phyloP scores from a whole-genome alignment of 2,888 invertebrate genomes.

The Cantharis nigra region DNA sequence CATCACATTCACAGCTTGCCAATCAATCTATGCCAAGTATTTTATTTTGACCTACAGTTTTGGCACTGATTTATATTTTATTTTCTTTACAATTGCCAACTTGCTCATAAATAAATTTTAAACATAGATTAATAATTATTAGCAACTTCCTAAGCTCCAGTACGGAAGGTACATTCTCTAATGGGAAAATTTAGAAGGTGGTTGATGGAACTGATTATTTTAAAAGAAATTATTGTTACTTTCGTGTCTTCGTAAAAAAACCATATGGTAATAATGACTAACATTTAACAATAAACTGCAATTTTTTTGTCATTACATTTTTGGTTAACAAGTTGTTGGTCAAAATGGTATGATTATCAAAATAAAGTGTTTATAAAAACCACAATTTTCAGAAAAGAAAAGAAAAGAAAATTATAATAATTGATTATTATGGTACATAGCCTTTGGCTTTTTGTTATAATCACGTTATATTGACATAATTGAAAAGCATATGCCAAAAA shows the following conservation, averaged over 20 bases:
- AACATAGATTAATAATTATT: background rate
- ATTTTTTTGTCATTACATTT: background rate
- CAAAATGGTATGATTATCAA: background rate
- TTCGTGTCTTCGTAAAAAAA: background rate
- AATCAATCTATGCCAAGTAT: constrained; percentile 51
- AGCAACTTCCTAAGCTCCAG: background rate
- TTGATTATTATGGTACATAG: background rate
- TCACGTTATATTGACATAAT: background rate
- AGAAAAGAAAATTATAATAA: background rate
- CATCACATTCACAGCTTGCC: constrained; percentile 55
- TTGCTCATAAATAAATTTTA: background rate
- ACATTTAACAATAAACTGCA: background rate
- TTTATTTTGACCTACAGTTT: constrained; percentile 43
- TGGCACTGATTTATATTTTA: constrained; percentile 41
- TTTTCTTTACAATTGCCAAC: constrained; percentile 5
- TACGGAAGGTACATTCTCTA: background rate
- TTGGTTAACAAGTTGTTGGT: background rate
- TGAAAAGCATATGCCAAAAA: background rate
- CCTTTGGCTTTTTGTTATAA: background rate
- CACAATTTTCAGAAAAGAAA: background rate
- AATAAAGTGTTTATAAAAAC: background rate
- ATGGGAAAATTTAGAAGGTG: background rate
- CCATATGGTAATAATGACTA: background rate
- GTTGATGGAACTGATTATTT: no score
- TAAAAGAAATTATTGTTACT: no score